phyloP scores from a whole-genome alignment of 2,113 vertebrate genomes.

The Ancistrus triradiatus region DNA sequence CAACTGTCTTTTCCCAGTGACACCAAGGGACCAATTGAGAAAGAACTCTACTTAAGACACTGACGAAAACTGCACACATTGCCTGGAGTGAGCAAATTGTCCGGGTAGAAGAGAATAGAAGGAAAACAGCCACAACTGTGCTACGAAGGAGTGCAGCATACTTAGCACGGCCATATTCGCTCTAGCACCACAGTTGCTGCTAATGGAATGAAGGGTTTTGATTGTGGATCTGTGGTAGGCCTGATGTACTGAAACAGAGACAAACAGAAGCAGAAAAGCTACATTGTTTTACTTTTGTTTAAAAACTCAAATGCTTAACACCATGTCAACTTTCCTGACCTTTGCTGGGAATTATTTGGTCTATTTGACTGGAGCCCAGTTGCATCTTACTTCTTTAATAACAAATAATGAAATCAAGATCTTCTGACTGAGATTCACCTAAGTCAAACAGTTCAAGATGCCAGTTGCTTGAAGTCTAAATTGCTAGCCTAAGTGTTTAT shows the following conservation, averaged over 20 bases:
- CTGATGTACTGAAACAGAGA: constrained; percentile 69
- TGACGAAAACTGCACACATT: constrained; percentile 56
- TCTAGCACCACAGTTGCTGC: constrained; percentile 55
- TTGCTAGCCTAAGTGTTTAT: too few species aligned
- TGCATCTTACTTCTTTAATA: neutral
- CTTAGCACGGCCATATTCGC: constrained; percentile 64
- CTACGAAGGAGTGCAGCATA: constrained; percentile 62
- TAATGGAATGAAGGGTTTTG: constrained; percentile 60
- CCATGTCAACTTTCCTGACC: constrained; percentile 1
- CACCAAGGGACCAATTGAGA: constrained; percentile 66
- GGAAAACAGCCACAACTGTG: constrained; percentile 46
- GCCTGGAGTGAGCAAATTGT: constrained; percentile 66
- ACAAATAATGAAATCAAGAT: too few species aligned
- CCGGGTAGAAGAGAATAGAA: constrained; percentile 57
- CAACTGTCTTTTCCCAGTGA: constrained; percentile 40
- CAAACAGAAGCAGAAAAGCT: constrained; percentile 38
- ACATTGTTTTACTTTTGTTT: neutral
- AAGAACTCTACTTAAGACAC: constrained; percentile 66
- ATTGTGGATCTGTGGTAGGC: constrained; percentile 60
- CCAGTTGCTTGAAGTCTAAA: too few species aligned
- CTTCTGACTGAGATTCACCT: too few species aligned
- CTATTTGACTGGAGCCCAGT: neutral
- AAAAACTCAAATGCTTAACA: constrained; percentile 6
- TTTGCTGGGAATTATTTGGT: neutral
- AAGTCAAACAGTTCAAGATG: too few species aligned